Conservation (phyloP, 1,140 invertebrate species). For the Nephila pilipes region DNA sequence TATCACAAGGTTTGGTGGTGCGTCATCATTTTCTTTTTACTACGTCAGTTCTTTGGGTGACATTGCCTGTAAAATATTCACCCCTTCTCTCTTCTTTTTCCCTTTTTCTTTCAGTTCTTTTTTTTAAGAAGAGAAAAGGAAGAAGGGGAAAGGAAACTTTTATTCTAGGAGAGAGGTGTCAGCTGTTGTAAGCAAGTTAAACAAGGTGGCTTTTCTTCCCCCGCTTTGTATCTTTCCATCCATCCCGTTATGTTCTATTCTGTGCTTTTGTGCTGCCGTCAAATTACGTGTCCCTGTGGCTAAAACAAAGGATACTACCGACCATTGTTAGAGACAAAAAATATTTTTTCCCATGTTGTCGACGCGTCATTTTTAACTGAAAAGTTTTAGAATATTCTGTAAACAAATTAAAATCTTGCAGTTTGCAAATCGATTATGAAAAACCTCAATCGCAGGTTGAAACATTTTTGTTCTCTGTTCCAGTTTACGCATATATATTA, state of each 20-base stretch:
- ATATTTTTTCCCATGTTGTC: neutral
- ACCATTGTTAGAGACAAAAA: conserved; percentile 19
- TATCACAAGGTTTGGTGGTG: conserved; percentile 67
- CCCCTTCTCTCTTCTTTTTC: conserved; percentile 45
- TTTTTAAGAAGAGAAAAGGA: conserved; percentile 31
- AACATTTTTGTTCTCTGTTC: no score
- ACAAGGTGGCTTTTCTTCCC: conserved; percentile 64
- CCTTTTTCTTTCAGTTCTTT: conserved; percentile 46
- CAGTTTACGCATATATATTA: no score
- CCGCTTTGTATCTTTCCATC: conserved; percentile 4
- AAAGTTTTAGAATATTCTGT: no score
- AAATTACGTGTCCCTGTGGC: conserved; percentile 60
- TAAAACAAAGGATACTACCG: conserved; percentile 39
- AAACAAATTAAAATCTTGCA: no score
- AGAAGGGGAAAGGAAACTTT: conserved; percentile 40
- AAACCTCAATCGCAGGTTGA: no score
- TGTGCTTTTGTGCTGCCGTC: conserved; percentile 36
- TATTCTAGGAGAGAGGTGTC: conserved; percentile 60
- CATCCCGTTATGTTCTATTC: conserved; percentile 18
- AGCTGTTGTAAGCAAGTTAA: conserved; percentile 75
- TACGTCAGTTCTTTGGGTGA: conserved; percentile 56
- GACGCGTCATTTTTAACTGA: neutral
- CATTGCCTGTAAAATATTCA: conserved; percentile 76
- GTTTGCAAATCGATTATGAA: no score
- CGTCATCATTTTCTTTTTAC: conserved; percentile 74